phyloP scores from a whole-genome alignment of 2,113 vertebrate genomes.

The Acinonyx jubatus region DNA sequence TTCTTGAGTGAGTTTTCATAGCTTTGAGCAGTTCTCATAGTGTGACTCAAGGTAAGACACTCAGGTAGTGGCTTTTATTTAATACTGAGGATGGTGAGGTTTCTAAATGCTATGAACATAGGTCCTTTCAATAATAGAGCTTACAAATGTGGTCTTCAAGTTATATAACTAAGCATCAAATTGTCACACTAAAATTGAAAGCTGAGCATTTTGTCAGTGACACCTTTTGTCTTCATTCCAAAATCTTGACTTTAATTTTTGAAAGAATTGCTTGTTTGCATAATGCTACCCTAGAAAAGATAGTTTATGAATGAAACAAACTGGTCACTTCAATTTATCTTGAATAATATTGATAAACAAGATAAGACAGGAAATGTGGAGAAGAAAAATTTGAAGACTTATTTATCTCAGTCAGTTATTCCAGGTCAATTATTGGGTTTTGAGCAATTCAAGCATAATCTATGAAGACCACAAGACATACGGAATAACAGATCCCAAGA shows the following conservation, averaged over 20 bases:
- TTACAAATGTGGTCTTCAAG: background rate
- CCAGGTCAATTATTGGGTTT: background rate
- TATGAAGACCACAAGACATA: background rate
- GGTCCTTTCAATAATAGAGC: background rate
- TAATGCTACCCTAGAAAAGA: background rate
- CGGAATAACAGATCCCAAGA: background rate
- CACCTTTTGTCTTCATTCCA: background rate
- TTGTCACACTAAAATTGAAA: background rate
- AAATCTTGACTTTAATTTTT: background rate
- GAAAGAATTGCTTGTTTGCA: background rate
- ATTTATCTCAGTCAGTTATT: background rate
- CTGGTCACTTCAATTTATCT: background rate
- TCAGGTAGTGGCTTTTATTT: background rate
- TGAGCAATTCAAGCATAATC: slow-evolving; percentile 11
- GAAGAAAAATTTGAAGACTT: background rate
- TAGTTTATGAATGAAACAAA: background rate
- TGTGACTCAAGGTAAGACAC: background rate
- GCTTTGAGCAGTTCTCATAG: background rate
- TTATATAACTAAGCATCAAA: background rate
- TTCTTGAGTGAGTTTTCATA: background rate
- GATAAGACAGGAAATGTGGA: background rate
- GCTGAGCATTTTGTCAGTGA: background rate
- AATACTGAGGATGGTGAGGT: background rate
- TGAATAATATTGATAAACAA: slow-evolving; percentile 20
- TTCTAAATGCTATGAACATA: background rate